These are phyloP conservation scores for Cichlasoma orientale DNA, from an alignment of 2,797 vertebrate species.

Conservation along the genomic window DNA sequence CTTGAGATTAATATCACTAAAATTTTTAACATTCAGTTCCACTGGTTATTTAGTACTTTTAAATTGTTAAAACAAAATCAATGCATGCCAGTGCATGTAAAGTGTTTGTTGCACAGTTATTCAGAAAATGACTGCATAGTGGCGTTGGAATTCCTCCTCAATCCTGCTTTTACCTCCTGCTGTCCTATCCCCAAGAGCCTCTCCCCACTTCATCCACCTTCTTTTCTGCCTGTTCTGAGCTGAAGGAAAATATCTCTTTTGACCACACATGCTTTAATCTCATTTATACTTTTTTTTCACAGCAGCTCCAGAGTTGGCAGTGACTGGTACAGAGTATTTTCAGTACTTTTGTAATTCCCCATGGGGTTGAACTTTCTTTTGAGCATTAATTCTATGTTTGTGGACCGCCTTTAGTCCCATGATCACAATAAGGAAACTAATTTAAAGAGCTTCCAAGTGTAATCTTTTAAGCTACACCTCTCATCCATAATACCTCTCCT, in stretches of 20 bases:
- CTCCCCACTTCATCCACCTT: constrained; percentile 44
- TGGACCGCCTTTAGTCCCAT: constrained; percentile 45
- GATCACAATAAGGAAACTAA: constrained; percentile 63
- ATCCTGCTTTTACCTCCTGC: not conserved
- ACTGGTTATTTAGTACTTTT: not conserved
- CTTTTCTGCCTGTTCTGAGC: constrained; percentile 60
- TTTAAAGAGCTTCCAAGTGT: constrained; percentile 60
- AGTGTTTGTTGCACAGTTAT: not conserved
- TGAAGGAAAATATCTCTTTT: constrained; percentile 53
- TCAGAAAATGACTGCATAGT: not conserved
- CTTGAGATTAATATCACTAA: not conserved
- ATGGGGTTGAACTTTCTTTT: constrained; percentile 5
- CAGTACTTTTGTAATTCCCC: constrained; percentile 27
- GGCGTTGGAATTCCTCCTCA: not conserved
- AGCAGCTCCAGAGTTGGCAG: constrained; percentile 14
- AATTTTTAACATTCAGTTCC: not conserved
- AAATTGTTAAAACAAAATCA: not conserved
- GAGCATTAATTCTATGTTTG: constrained; percentile 46
- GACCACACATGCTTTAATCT: constrained; percentile 63
- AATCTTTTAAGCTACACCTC: constrained; percentile 76
- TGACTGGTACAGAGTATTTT: constrained; percentile 36
- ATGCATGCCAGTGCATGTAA: not conserved
- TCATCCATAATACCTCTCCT: constrained; percentile 61
- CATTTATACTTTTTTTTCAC: constrained; percentile 35
- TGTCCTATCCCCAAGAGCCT: not conserved